These are phyloP conservation scores for Hedya salicella DNA, from an alignment of 2,888 invertebrate species.

Conservation along the genomic window DNA sequence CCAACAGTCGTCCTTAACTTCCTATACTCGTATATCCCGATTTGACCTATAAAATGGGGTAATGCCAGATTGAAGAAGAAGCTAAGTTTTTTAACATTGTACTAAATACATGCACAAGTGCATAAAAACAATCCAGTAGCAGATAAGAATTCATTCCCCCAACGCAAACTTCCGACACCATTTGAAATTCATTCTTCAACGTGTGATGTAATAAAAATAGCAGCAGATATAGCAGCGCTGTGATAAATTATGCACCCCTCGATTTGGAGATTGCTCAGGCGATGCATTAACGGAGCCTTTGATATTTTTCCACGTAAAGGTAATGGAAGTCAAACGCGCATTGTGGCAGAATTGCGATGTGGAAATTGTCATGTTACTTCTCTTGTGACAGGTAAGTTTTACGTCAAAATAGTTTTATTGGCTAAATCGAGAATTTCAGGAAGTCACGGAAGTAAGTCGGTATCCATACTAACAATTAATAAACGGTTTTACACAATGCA, in stretches of 20 bases:
- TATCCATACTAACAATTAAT: too few species aligned
- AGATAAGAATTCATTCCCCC: conserved; percentile 73
- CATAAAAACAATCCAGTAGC: conserved; percentile 51
- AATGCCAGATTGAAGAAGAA: too few species aligned
- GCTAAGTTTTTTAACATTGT: too few species aligned
- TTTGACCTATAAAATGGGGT: too few species aligned
- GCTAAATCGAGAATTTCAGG: not conserved
- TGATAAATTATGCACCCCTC: conserved; percentile 84
- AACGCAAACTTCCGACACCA: conserved; percentile 81
- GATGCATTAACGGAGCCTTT: conserved; percentile 78
- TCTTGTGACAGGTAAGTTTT: not conserved
- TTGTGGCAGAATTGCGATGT: conserved; percentile 52
- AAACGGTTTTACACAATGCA: too few species aligned
- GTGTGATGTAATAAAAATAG: conserved; percentile 84
- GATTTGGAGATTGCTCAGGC: conserved; percentile 75
- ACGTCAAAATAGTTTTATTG: not conserved
- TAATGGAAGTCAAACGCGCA: conserved; percentile 74
- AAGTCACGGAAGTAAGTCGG: too few species aligned
- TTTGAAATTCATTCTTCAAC: conserved; percentile 85
- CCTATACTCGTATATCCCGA: too few species aligned
- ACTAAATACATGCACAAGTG: conserved; percentile 32
- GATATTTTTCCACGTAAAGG: conserved; percentile 71
- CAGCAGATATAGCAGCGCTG: conserved; percentile 68
- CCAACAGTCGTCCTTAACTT: too few species aligned
- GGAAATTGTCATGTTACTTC: conserved; percentile 34